Percentiles rank a stretch among this genome's conserved stretches.
These are phyloP conservation scores for Tachina fera DNA, from an alignment of 2,888 invertebrate genomes.

Conservation along the genomic window DNA sequence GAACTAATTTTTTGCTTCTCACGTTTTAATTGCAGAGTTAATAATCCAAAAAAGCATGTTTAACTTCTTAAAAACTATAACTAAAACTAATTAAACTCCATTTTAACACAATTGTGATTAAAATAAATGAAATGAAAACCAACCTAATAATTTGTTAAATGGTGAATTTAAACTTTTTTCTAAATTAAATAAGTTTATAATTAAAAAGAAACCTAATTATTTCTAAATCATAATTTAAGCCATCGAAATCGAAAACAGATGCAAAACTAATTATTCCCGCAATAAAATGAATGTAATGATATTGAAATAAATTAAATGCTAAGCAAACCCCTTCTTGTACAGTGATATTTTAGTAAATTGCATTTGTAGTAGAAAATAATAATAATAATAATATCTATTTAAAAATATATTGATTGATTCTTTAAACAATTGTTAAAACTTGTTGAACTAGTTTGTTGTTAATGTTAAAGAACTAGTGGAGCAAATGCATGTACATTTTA, in stretches of 20 bases:
- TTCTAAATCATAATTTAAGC: not conserved
- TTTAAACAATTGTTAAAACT: conserved; percentile 70
- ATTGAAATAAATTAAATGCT: conserved; percentile 33
- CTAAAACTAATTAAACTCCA: conserved; percentile 52
- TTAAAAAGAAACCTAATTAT: conserved; percentile 24
- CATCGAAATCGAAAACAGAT: conserved; percentile 27
- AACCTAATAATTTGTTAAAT: conserved; percentile 15
- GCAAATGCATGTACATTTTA: conserved; percentile 55
- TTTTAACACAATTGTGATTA: conserved; percentile 58
- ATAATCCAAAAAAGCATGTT: conserved; percentile 65
- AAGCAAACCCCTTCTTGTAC: conserved; percentile 50
- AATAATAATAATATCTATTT: conserved; percentile 18
- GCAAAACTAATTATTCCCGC: not conserved
- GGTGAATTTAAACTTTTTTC: conserved; percentile 50
- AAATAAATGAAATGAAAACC: conserved; percentile 51
- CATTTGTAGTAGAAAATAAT: conserved; percentile 49
- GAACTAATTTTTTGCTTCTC: conserved; percentile 67
- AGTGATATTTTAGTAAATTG: conserved; percentile 57
- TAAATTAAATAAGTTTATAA: conserved; percentile 59
- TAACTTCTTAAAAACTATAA: conserved; percentile 47
- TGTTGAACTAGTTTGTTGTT: conserved; percentile 76
- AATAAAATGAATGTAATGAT: conserved; percentile 35
- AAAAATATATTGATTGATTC: conserved; percentile 47
- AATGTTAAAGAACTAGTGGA: conserved; percentile 67
- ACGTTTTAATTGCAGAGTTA: conserved; percentile 70